A percentile compares a stretch with the other conserved stretches of the same genome.
Conservation (phyloP, 2,888 invertebrate genomes). For the Sipunculus nudus region DNA sequence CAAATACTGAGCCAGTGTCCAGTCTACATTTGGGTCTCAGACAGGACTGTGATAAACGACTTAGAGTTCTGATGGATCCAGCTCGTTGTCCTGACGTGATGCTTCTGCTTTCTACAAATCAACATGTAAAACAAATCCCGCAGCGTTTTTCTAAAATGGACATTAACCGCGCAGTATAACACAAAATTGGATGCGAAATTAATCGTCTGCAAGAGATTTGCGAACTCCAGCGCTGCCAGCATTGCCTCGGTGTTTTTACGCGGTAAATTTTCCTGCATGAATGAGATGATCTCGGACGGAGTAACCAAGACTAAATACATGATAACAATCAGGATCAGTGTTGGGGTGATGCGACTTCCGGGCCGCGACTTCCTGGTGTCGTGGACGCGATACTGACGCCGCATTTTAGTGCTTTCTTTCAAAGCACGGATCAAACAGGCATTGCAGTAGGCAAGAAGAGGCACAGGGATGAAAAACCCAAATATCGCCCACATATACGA, state of each 20-base stretch:
- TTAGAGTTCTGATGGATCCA: too few species aligned
- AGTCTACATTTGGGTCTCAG: too few species aligned
- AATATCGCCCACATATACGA: conserved; percentile 50
- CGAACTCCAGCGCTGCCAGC: conserved; percentile 21
- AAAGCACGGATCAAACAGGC: conserved; percentile 51
- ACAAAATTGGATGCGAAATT: conserved; percentile 47
- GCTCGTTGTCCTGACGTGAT: too few species aligned
- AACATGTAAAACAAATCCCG: too few species aligned
- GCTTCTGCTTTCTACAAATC: too few species aligned
- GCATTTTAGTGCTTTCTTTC: conserved; percentile 23
- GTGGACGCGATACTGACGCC: conserved; percentile 28
- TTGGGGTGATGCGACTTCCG: conserved; percentile 51
- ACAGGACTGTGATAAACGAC: too few species aligned
- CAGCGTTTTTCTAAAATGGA: conserved; percentile 35
- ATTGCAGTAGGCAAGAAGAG: conserved; percentile 59
- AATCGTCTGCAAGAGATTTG: conserved; percentile 33
- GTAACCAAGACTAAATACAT: conserved; percentile 60
- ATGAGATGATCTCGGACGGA: conserved; percentile 60
- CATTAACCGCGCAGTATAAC: conserved; percentile 42
- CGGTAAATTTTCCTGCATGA: conserved; percentile 37
- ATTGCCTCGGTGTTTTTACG: conserved; percentile 14
- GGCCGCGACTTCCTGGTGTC: conserved; percentile 10
- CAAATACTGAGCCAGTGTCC: too few species aligned
- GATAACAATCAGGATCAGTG: conserved; percentile 59
- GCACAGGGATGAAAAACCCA: conserved; percentile 59